Evolutionary conservation across 2,888 invertebrate species (phyloP), one percentile per base, ranked within the genome.

Genomic region (Agrilus cyanescens): DNA sequence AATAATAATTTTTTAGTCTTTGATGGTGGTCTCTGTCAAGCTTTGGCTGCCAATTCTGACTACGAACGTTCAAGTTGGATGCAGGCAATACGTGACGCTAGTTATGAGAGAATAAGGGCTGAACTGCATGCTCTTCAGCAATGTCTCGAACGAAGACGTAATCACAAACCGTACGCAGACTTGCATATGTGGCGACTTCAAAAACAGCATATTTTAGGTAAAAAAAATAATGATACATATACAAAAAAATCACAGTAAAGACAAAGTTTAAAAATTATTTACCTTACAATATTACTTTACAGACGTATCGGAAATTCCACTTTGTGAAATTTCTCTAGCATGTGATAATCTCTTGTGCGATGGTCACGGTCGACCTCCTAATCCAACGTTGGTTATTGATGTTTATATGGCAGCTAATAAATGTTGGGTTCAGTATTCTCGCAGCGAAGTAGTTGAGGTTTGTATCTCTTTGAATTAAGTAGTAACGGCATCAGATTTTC

Each of bases 321-420:
- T 89, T 33, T 87, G 89, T 60, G 90, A 91, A 68, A 73, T 90
- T 53, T 88, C 85, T 40, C 69, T 89, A 55, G 84, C 87, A 25
- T 94, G 94, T 71, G 90, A 91, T 72, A 91, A 89, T 65, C 71
- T 95, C 44, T 72, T 89, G 16, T 85, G 87, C 67, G 90, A 91
- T 67, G 80, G 82, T 4, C 81, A 86, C 60, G 93, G 91, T 1
- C 74, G 82, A 39, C 78, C 87, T 1, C 94, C 94, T 1, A 90
- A 87, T 61, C 83, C 93, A 0, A 75, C 82, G 39, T 72, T 87
- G 42, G 78, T 85, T n/a, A 72, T 90, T 14, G 82, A 84, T 61
- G 75, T 84, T 44, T 74, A 71, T 51, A 70, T 76, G 53, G 70
- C 73, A 33, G 70, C 73, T 37, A 72, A 69, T 46, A 73, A 74